Percentiles rank a stretch among this genome's conserved stretches.
phyloP scores from a whole-genome alignment of 1,140 invertebrate species.

The Rhagoletis pomonella region DNA sequence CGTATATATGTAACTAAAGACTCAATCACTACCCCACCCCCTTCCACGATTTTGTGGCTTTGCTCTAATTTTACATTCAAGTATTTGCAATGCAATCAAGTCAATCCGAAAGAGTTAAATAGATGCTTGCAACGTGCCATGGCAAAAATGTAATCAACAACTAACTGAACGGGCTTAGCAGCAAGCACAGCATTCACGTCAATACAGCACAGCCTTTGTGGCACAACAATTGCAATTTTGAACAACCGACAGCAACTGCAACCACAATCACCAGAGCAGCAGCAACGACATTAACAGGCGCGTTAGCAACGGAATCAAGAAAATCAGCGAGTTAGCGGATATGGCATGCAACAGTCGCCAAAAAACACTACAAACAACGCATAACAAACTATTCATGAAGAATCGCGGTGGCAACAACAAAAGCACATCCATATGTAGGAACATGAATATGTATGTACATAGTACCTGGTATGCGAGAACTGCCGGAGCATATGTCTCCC shows the following conservation, averaged over 20 bases:
- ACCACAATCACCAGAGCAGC: not conserved
- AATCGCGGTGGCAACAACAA: not conserved
- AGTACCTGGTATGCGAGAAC: not conserved
- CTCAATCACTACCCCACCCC: not conserved
- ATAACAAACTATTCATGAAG: not conserved
- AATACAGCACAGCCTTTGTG: no score
- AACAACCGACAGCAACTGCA: no score
- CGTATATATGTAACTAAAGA: no score
- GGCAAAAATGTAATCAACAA: no score
- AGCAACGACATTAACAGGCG: not conserved
- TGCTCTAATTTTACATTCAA: not conserved
- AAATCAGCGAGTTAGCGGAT: not conserved
- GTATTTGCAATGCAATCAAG: not conserved
- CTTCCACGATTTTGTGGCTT: not conserved
- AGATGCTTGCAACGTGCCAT: not conserved
- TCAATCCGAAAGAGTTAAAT: not conserved
- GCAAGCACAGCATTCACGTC: no score
- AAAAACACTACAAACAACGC: not conserved
- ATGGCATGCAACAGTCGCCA: slow-evolving; percentile 16
- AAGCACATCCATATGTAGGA: not conserved
- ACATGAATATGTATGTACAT: no score
- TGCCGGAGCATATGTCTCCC: not conserved
- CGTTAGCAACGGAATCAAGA: not conserved
- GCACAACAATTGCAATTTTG: no score
- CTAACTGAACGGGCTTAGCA: no score